Evolutionary conservation across 2,797 vertebrate genomes (phyloP).

Genomic region (Leptodactylus fallax): DNA sequence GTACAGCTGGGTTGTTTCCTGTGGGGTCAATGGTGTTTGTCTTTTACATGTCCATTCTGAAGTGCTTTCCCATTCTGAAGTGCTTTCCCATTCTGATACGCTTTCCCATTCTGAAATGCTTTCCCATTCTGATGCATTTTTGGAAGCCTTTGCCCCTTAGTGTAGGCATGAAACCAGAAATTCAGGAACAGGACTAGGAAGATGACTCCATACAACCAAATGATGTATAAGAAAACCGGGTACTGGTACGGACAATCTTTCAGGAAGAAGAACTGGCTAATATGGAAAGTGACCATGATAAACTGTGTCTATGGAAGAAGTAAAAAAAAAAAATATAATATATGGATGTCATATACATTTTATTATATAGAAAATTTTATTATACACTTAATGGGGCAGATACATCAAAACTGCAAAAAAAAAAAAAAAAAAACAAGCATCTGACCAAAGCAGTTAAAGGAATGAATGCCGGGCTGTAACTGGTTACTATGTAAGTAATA

Average conservation of each 20-base stretch:
- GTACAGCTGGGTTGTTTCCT: conserved; percentile 42
- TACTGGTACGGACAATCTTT: conserved; percentile 90
- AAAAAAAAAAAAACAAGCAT: too few relatives aligned
- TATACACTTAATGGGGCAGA: too few relatives aligned
- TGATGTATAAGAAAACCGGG: conserved; percentile 92
- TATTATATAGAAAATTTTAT: too few relatives aligned
- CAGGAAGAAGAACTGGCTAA: conserved; percentile 91
- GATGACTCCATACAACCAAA: conserved; percentile 84
- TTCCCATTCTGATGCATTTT: conserved; percentile 82
- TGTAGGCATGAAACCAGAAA: conserved; percentile 97
- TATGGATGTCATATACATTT: too few relatives aligned
- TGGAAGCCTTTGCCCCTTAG: conserved; percentile 91
- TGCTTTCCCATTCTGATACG: conserved; percentile 81
- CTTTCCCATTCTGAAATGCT: conserved; percentile 81
- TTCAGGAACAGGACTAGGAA: conserved; percentile 94
- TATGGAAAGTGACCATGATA: conserved; percentile 84
- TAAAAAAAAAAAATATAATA: conserved; percentile 11
- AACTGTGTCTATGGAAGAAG: conserved; percentile 85
- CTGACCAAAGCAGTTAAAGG: too few relatives aligned
- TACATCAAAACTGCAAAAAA: too few relatives aligned
- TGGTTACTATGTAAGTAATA: too few relatives aligned
- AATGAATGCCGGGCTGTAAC: too few relatives aligned
- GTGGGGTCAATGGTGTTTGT: conserved; percentile 73
- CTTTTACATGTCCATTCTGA: conserved; percentile 74
- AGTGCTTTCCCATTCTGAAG: conserved; percentile 80